Evolutionary conservation across 2,888 invertebrate species (phyloP).

Genomic region (Pyralis farinalis): DNA sequence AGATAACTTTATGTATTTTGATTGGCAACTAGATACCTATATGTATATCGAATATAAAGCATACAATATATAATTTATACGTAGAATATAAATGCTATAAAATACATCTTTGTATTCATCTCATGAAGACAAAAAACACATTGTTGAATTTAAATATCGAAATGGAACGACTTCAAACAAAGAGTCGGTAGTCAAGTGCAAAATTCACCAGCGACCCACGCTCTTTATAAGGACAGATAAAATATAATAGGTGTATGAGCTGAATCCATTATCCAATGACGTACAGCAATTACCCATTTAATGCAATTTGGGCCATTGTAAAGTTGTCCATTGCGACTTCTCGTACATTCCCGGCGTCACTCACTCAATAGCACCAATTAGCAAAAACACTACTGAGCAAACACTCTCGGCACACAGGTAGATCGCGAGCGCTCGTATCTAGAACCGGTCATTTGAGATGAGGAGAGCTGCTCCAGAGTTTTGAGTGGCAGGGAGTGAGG

Average conservation of each 20-base stretch:
- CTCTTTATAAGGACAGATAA: conserved; percentile 53
- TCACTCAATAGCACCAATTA: conserved; percentile 74
- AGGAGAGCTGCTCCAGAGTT: conserved; percentile 48
- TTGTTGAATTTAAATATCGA: conserved; percentile 62
- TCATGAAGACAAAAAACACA: conserved; percentile 56
- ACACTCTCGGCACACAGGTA: conserved; percentile 57
- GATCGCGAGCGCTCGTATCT: conserved; percentile 49
- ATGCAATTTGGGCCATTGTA: conserved; percentile 77
- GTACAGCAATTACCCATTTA: conserved; percentile 80
- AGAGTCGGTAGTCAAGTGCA: conserved; percentile 66
- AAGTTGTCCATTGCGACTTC: conserved; percentile 58
- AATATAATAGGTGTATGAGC: conserved; percentile 66
- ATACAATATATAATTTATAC: conserved; percentile 20
- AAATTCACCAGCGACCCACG: conserved; percentile 66
- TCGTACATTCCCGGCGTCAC: conserved; percentile 70
- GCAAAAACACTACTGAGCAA: conserved; percentile 63
- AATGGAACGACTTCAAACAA: conserved; percentile 62
- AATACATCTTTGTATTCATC: conserved; percentile 60
- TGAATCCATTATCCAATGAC: conserved; percentile 79
- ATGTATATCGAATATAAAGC: background rate
- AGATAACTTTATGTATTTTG: no score
- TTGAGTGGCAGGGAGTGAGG: conserved; percentile 42
- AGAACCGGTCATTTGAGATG: conserved; percentile 62
- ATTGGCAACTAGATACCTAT: no score
- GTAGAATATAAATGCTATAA: conserved; percentile 29